Evolutionary conservation across 2,113 vertebrate genomes (phyloP), one percentile per base, ranked within the genome.

Genomic region (Callospermophilus lateralis): DNA sequence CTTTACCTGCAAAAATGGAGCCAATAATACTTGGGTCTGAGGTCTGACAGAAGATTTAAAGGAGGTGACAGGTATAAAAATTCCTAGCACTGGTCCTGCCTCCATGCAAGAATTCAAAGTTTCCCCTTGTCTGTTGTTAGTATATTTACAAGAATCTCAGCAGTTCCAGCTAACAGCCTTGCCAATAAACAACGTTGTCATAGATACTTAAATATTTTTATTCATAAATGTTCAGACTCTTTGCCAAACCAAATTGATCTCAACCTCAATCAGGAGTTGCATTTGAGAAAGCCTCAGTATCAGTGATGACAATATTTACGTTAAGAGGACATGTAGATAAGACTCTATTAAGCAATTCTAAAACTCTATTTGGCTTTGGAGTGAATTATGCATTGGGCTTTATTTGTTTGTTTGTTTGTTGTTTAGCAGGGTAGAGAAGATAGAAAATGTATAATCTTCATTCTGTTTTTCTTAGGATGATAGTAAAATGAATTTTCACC

Each of bases 381-480:
- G 51, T 84, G 37, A 86, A 86, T 89, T 39, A 85, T n/a, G 65
- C 53, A 93, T 63, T 37, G 17, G 10, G 34, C 72, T 48, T 79
- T 45, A 45, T 45, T 53, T 42, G 7, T 61, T 48, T 63, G 26
- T 84, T 61, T 20, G 2, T 37, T 65, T 16, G 42, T 51, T 90
- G 6, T 70, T 90, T 83, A 89, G 91, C 39, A 95, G 53, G 39
- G 68, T 63, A 84, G 55, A 89, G 10, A 26, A 32, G n/a, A 91
- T 61, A 77, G 24, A 83, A 89, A 93, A 70, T 83, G 37, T 72
- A 34, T 30, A 74, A 39, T 32, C 48, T 74, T 63, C 48, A n/a
- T 73, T 19, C 42, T 84, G 84, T 72, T 95, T 78, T 93, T 78
- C 90, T 95, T 67, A 87, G 8, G 16, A 87, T 90, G 73, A 80